Evolutionary conservation across 2,113 vertebrate genomes (phyloP).

Genomic region (Xenotilapia flavipinnis): DNA sequence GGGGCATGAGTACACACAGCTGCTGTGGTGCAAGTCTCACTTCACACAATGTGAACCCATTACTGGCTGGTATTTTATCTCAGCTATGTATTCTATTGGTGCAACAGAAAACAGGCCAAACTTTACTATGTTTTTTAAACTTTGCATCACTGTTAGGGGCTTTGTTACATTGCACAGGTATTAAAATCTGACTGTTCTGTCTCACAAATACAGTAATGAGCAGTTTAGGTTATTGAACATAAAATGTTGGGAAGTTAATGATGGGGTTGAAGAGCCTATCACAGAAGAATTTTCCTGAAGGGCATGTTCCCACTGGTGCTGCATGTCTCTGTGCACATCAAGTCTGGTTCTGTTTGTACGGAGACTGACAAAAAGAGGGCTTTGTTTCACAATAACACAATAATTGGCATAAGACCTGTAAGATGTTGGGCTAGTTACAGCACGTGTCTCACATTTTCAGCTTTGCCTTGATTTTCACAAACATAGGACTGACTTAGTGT

Average conservation of each 20-base stretch:
- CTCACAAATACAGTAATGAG: constrained; percentile 18
- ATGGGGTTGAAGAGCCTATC: constrained; percentile 16
- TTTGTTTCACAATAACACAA: constrained; percentile 48
- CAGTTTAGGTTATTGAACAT: constrained; percentile 1
- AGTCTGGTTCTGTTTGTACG: constrained; percentile 49
- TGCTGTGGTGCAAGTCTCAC: constrained; percentile 44
- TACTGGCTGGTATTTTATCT: constrained; percentile 39
- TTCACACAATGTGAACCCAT: constrained; percentile 53
- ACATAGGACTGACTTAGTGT: neutral
- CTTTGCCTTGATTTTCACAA: neutral
- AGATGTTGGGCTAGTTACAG: neutral
- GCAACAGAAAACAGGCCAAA: neutral
- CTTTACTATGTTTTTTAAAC: neutral
- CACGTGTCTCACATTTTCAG: neutral
- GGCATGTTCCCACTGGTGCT: constrained; percentile 61
- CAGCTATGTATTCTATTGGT: constrained; percentile 19
- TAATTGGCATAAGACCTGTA: neutral
- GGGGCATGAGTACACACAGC: constrained; percentile 67
- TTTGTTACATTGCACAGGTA: neutral
- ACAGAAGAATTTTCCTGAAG: constrained; percentile 20
- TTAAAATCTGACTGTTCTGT: neutral
- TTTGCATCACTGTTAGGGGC: neutral
- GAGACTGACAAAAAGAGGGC: constrained; percentile 25
- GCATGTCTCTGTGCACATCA: constrained; percentile 43
- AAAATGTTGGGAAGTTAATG: constrained; percentile 15